These are phyloP conservation scores for Ridgeia piscesae DNA, from an alignment of 1,140 invertebrate species.

Conservation along the genomic window DNA sequence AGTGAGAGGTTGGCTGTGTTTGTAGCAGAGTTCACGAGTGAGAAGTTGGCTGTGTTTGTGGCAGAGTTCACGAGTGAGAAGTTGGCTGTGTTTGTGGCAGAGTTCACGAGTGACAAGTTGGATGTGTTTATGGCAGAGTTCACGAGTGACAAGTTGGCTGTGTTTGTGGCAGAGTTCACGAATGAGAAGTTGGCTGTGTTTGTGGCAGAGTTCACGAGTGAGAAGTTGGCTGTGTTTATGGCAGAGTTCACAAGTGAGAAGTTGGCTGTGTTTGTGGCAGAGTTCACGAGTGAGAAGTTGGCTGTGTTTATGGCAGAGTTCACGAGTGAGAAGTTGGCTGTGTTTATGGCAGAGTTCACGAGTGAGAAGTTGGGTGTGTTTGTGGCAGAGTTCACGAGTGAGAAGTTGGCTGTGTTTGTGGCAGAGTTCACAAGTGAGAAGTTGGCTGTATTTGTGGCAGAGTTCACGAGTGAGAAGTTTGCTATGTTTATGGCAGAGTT, in stretches of 20 bases:
- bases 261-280: background rate
- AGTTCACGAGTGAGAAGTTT: background rate
- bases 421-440: no score
- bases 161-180: background rate
- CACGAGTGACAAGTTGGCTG: no score
- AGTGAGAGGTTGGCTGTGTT: background rate
- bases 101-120: background rate
- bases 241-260: background rate
- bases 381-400: background rate
- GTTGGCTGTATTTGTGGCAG: background rate
- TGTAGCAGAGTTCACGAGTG: background rate
- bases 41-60: background rate
- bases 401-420: background rate
- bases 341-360: background rate
- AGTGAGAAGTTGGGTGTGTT: background rate
- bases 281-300: no score
- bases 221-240: background rate
- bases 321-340: background rate
- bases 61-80: no score
- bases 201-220: no score
- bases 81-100: background rate
- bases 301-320: background rate
- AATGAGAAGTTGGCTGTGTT: background rate
- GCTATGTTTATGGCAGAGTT: background rate
- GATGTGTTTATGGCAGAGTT: background rate